Conservation (phyloP, 2,888 invertebrate species). For the Julus scanicus region DNA sequence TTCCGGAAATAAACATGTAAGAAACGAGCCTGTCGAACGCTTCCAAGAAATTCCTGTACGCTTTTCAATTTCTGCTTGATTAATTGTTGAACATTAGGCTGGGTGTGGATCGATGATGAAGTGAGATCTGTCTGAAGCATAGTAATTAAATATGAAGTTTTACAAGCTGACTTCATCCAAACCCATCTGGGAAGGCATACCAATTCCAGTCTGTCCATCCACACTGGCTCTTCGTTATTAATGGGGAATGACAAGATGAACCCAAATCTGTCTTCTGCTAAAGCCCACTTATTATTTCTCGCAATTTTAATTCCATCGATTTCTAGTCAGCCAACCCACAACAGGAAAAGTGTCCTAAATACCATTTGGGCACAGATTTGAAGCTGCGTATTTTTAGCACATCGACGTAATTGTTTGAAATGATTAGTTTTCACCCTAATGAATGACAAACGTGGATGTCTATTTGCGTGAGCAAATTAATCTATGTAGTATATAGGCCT, state of each 20-base stretch:
- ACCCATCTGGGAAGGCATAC: not conserved
- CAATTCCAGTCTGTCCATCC: not conserved
- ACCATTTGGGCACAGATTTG: not conserved
- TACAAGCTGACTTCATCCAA: slow-evolving; percentile 1
- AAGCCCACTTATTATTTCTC: slow-evolving; percentile 11
- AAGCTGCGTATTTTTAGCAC: not conserved
- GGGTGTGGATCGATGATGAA: not conserved
- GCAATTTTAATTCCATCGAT: slow-evolving; percentile 17
- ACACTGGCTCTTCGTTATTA: not conserved
- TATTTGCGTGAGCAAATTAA: not conserved
- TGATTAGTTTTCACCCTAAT: not conserved
- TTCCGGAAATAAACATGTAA: not conserved
- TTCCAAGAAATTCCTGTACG: not conserved
- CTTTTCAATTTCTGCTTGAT: not conserved
- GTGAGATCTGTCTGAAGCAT: slow-evolving; percentile 29
- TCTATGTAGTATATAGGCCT: not conserved
- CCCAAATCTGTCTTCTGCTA: slow-evolving; percentile 13
- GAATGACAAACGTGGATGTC: not conserved
- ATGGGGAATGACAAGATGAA: slow-evolving; percentile 1
- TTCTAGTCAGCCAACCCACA: not conserved
- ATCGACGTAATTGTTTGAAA: not conserved
- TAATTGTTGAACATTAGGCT: not conserved
- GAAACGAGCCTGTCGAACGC: not conserved
- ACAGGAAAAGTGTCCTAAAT: not conserved
- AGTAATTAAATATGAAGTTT: slow-evolving; percentile 25